Evolutionary conservation across 2,797 vertebrate genomes (phyloP), one percentile per base, ranked within the genome.

Genomic region (Artibeus lituratus): DNA sequence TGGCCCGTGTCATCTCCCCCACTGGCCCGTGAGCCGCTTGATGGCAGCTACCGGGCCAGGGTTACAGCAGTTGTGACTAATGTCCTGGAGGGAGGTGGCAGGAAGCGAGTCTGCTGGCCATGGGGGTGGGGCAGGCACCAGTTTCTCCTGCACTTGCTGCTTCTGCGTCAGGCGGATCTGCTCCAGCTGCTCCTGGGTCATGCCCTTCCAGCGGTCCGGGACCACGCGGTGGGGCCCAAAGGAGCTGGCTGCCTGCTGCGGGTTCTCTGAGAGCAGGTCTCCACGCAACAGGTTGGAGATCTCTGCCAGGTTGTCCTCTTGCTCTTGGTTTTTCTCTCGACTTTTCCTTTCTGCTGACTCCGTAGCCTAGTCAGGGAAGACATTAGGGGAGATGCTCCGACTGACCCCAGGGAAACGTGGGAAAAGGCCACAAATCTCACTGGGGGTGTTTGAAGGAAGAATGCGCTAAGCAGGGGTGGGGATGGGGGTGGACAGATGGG

Each of bases 81-180:
- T 15, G 59, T 4, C 59, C 59, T 4, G 11, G 15, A 67, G 16
- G 62, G 7, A 18, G 32, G 32, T n/a, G 62, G 32, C 62, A 16
- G 29, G 62, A 16, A 6, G 62, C 14, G 15, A 35, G 67, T 70
- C 42, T 4, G 26, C 10, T 2, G 26, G 59, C 59, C 11, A 5
- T 16, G 32, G 32, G 62, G 62, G 6, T 0, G 2, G 51, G 42
- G 26, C 14, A 1, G 26, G 65, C 98, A 99, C 99, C 99, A 93
- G 97, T 95, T 98, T 99, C 94, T 99, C 99, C 93, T 99, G 98
- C 10, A 98, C 97, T 97, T 99, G 99, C 44, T 98, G 96, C 97
- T 98, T 98, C 97, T 99, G 99, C 87, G 91, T 96, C 22, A 97
- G 95, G 37, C 91, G 96, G 74, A 99, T 98, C 76, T 98, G 97